Percentiles rank a stretch among this genome's conserved stretches.
Conservation (phyloP, 2,113 vertebrate species). For the Apteryx mantelli region DNA sequence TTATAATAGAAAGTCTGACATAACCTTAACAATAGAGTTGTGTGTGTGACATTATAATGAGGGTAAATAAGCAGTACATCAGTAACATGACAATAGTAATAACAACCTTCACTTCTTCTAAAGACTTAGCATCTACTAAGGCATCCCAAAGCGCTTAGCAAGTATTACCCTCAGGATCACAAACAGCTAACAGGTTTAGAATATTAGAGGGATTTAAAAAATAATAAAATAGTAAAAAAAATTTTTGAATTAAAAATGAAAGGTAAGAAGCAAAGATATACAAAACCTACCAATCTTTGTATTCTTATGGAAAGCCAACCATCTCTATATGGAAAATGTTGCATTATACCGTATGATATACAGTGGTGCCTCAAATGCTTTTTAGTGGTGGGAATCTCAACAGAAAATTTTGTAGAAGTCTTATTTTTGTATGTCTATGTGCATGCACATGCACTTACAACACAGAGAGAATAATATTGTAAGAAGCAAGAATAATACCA, state of each 20-base stretch:
- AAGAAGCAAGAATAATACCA: not conserved
- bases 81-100: constrained; percentile 1
- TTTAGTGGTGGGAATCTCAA: not conserved
- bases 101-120: not conserved
- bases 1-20: not conserved
- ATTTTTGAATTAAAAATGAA: not conserved
- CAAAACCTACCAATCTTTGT: not conserved
- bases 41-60: not conserved
- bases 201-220: constrained; percentile 3
- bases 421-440: no score
- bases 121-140: not conserved
- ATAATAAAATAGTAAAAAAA: not conserved
- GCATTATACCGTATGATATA: not conserved
- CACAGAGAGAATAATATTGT: not conserved
- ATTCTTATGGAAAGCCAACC: not conserved
- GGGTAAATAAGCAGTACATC: constrained; percentile 9
- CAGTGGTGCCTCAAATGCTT: not conserved
- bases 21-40: not conserved
- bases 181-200: constrained; percentile 21
- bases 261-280: not conserved
- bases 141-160: not conserved
- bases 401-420: not conserved
- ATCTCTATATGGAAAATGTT: not conserved
- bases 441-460: not conserved
- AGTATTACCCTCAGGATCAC: not conserved